Base-by-base conservation (phyloP, 2,113 vertebrate genomes). In the Myotis brandtii region DNA sequence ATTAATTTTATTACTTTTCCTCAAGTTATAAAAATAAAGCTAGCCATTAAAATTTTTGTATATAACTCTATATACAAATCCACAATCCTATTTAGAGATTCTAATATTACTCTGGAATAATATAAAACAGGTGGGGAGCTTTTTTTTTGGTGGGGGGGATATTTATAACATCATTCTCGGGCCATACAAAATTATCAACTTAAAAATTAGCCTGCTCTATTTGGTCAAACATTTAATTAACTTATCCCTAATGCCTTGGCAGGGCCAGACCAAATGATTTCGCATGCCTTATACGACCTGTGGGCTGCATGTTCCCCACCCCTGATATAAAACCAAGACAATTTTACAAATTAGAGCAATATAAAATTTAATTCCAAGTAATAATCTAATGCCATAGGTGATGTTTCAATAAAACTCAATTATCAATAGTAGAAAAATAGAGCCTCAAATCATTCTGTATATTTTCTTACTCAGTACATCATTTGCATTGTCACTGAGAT, bases 381-480 rank as follows among this genome's bases (percentile, higher is more conserved):
- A 40, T 84, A 75, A 77, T 37, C 14, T 93, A 82, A 17, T 73
- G 73, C 90, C 40, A 89, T 20, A 72, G 10, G 46, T 62, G 79
- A 62, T 92, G 32, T 79, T 93, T 94, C 62, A 92, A 25, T 95
- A 79, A 70, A 91, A 82, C 2, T 73, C 34, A 94, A 89, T 89
- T 83, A 27, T 87, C 59, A 84, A 3, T 92, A 64, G 40, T 87
- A 91, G 86, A 91, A 87, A 86, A 88, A 59, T 46, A 77, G 34
- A 91, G 6, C 9, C 27, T 77, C 14, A 81, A 16, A 20, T 87
- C 18, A 66, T 43, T 46, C 27, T 69, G 13, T 89, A 20, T 23
- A 37, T 95, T 95, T 95, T 86, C 10, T 73, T 72, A 37, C 5
- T 27, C 59, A 66, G 2, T 21, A 43, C 21, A 40, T 91, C n/a